A percentile compares a stretch with the other conserved stretches of the same genome.
These are phyloP conservation scores for Tetramorium alpestre DNA, from an alignment of 1,140 invertebrate genomes.

Conservation along the genomic window DNA sequence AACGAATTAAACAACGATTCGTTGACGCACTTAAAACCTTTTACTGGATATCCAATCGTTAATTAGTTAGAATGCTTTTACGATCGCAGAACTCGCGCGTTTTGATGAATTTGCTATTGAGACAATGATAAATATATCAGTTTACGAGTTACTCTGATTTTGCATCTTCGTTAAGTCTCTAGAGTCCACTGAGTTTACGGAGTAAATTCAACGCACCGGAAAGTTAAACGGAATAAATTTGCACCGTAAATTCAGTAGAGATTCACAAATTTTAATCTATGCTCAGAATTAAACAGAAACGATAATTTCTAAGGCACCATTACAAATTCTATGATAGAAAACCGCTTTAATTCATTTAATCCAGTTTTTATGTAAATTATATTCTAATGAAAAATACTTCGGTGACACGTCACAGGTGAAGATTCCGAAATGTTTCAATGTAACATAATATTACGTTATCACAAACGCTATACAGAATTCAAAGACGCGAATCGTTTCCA, in stretches of 20 bases:
- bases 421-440: not conserved
- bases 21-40: not conserved
- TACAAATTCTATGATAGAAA: not conserved
- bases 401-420: not conserved
- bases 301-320: not conserved
- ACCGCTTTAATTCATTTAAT: not conserved
- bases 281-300: not conserved
- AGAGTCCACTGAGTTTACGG: not conserved
- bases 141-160: conserved; percentile 4
- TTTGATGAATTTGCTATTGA: not conserved
- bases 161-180: conserved; percentile 1
- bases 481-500: conserved; percentile 19
- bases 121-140: not conserved
- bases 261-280: conserved; percentile 26
- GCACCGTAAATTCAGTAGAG: not conserved
- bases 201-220: conserved; percentile 11
- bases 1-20: not conserved
- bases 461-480: not conserved
- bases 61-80: conserved; percentile 7
- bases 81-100: not conserved
- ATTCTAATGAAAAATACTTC: not conserved
- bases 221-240: conserved; percentile 30
- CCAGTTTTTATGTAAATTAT: not conserved
- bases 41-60: not conserved
- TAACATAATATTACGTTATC: conserved; percentile 11